These are phyloP conservation scores for Euborellia annulipes DNA, from an alignment of 1,140 invertebrate species.

Conservation along the genomic window DNA sequence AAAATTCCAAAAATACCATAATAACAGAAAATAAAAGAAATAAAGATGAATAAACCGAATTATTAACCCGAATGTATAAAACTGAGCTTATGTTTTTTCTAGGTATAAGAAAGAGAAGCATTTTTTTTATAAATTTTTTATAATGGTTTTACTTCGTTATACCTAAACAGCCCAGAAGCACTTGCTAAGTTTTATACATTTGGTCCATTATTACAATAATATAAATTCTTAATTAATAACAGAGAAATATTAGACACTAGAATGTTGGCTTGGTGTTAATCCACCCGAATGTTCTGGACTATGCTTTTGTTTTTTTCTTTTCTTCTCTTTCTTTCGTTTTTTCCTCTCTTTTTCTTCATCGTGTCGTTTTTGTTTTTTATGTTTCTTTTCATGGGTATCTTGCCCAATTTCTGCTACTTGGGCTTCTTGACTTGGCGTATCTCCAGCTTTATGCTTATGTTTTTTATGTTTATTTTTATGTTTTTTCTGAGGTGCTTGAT, in stretches of 20 bases:
- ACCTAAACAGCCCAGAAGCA: too few relatives aligned
- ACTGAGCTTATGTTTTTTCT: too few relatives aligned
- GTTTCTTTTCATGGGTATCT: slow-evolving; percentile 85
- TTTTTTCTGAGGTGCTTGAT: slow-evolving; percentile 78
- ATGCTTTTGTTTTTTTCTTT: slow-evolving; percentile 85
- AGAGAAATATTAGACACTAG: slow-evolving; percentile 39
- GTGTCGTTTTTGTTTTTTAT: slow-evolving; percentile 87
- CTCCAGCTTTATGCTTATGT: slow-evolving; percentile 78
- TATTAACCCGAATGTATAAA: too few relatives aligned
- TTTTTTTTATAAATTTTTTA: too few relatives aligned
- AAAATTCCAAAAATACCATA: too few relatives aligned
- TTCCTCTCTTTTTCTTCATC: slow-evolving; percentile 89
- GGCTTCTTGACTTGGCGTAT: slow-evolving; percentile 51
- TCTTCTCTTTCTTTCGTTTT: slow-evolving; percentile 91
- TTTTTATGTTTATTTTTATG: slow-evolving; percentile 92
- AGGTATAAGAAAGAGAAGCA: too few relatives aligned
- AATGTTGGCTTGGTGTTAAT: slow-evolving; percentile 54
- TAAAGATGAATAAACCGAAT: too few relatives aligned
- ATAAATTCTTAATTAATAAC: too few relatives aligned
- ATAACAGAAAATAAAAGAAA: too few relatives aligned
- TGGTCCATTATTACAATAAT: too few relatives aligned
- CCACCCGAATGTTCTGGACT: slow-evolving; percentile 69
- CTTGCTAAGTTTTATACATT: too few relatives aligned
- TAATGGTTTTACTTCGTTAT: too few relatives aligned
- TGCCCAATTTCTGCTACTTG: slow-evolving; percentile 44